Percentiles rank a stretch among this genome's conserved stretches.
Evolutionary conservation across 2,888 invertebrate species (phyloP).

Genomic region (Melinaea menophilus): DNA sequence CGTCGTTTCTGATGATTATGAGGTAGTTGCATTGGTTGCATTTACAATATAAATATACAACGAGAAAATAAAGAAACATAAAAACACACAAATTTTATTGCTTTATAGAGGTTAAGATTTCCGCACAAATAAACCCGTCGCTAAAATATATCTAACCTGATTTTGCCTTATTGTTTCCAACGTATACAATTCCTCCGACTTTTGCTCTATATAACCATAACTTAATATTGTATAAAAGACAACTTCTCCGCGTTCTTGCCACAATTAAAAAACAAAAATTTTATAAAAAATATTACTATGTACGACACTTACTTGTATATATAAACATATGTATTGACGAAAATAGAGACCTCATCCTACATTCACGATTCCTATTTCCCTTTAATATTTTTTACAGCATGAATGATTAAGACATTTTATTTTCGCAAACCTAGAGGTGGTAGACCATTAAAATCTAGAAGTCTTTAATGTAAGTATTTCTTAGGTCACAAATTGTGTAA

Average conservation of each 20-base stretch:
- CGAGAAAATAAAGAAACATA: conserved; percentile 18
- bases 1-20: too few species aligned
- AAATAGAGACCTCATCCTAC: neutral
- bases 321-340: neutral
- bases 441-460: too few species aligned
- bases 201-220: neutral
- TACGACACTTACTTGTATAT: conserved; percentile 4
- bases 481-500: too few species aligned
- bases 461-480: too few species aligned
- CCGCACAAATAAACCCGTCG: neutral
- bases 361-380: too few species aligned
- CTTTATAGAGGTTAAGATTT: conserved; percentile 25
- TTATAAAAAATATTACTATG: conserved; percentile 3
- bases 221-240: neutral
- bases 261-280: neutral
- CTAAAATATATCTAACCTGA: neutral
- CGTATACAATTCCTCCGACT: neutral
- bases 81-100: conserved; percentile 26
- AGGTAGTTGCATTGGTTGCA: too few species aligned
- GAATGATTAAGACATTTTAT: too few species aligned
- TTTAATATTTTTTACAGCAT: too few species aligned
- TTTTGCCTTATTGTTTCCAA: neutral
- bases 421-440: too few species aligned
- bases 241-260: neutral
- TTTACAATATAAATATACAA: conserved; percentile 18